Conservation (phyloP, 2,797 vertebrate genomes). For the Agapornis canus region DNA sequence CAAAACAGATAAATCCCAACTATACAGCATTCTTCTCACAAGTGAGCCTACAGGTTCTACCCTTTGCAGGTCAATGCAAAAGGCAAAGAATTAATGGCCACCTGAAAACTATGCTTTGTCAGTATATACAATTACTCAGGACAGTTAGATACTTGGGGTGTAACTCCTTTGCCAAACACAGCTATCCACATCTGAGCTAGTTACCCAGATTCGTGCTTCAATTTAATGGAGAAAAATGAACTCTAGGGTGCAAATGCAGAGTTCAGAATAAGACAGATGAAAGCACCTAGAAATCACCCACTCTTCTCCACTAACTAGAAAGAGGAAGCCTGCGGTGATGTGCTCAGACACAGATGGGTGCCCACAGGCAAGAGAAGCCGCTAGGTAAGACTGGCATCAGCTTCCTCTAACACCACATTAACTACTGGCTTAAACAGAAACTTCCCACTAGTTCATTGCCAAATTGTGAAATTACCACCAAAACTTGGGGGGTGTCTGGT, state of each 20-base stretch:
- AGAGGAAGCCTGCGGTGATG: not conserved
- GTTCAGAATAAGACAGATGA: not conserved
- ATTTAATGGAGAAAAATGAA: not conserved
- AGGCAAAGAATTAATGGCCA: not conserved
- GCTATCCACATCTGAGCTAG: not conserved
- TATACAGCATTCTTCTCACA: not conserved
- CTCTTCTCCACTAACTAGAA: not conserved
- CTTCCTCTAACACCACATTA: not conserved
- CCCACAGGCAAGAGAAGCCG: not conserved
- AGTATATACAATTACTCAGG: not conserved
- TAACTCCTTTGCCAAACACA: not conserved
- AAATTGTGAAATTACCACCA: not conserved
- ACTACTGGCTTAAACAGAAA: not conserved
- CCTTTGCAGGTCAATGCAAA: constrained; percentile 1
- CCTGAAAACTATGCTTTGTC: not conserved
- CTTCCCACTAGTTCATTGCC: not conserved
- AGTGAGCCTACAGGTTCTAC: not conserved
- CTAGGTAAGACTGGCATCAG: not conserved
- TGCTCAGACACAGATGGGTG: not conserved
- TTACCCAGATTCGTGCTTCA: not conserved
- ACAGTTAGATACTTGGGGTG: not conserved
- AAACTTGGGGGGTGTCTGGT: not conserved
- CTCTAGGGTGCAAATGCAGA: not conserved
- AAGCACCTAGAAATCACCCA: not conserved
- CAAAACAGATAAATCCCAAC: not conserved